phyloP scores from a whole-genome alignment of 2,113 vertebrate species.

The Emydocephalus ijimae region DNA sequence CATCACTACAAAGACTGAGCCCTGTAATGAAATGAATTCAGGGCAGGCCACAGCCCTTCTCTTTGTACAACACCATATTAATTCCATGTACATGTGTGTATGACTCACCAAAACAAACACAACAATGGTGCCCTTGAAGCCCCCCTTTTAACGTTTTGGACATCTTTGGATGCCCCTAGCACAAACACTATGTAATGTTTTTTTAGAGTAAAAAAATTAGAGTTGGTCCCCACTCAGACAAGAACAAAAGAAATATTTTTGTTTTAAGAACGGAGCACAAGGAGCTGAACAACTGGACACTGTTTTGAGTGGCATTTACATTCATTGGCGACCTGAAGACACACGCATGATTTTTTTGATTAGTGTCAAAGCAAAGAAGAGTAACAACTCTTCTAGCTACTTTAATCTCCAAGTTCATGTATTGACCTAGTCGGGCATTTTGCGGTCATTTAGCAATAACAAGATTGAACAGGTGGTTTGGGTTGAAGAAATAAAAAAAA shows the following conservation, averaged over 20 bases:
- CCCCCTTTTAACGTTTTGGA: not conserved
- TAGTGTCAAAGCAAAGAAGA: slow-evolving; percentile 22
- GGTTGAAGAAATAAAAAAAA: slow-evolving; percentile 63
- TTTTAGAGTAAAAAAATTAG: not conserved
- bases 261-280: not conserved
- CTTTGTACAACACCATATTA: too few species aligned
- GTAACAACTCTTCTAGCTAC: not conserved
- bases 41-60: not conserved
- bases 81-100: not conserved
- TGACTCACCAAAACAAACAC: not conserved
- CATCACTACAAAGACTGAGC: not conserved
- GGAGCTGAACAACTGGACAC: not conserved
- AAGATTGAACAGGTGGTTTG: slow-evolving; percentile 72
- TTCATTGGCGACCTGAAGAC: slow-evolving; percentile 12
- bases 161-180: not conserved
- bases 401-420: slow-evolving; percentile 43
- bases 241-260: not conserved
- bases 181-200: not conserved
- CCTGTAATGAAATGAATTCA: not conserved
- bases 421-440: slow-evolving; percentile 45
- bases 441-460: slow-evolving; percentile 58
- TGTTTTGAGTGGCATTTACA: slow-evolving; percentile 8
- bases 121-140: not conserved
- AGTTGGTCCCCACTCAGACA: not conserved
- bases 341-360: slow-evolving; percentile 27